Percentiles rank a stretch among this genome's conserved stretches.
phyloP scores from a whole-genome alignment of 2,113 vertebrate genomes.

The Petromus typicus region DNA sequence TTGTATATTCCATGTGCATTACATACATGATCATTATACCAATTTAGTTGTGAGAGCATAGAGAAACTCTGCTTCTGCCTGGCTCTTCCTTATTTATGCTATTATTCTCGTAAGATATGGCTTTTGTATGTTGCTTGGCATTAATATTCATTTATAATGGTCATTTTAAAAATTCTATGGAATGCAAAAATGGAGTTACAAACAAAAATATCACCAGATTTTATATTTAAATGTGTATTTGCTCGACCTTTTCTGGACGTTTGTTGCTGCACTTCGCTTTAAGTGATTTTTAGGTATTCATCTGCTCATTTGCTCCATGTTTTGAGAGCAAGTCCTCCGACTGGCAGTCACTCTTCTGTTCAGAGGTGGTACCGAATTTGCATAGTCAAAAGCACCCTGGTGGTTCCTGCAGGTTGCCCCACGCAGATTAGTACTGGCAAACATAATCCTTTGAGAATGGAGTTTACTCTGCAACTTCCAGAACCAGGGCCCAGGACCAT shows the following conservation, averaged over 20 bases:
- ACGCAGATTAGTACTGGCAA: neutral
- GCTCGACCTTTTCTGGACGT: neutral
- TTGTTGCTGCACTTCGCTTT: neutral
- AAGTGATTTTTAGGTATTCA: neutral
- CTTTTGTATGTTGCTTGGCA: neutral
- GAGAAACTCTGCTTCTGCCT: neutral
- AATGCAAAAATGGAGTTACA: neutral
- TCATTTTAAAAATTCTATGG: neutral
- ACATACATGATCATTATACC: neutral
- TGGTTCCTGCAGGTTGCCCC: no score
- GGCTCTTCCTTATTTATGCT: neutral
- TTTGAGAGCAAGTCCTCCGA: neutral
- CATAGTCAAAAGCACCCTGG: neutral
- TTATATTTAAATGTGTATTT: neutral
- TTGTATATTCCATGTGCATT: neutral
- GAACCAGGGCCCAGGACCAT: neutral
- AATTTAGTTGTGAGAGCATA: neutral
- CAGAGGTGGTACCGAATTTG: neutral
- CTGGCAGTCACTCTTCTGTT: neutral
- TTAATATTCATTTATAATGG: neutral
- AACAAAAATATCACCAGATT: neutral
- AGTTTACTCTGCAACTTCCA: no score
- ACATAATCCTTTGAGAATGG: neutral
- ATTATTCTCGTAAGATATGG: neutral
- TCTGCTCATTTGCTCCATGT: neutral